phyloP scores from a whole-genome alignment of 1,140 invertebrate species.

The Solenopsis invicta region DNA sequence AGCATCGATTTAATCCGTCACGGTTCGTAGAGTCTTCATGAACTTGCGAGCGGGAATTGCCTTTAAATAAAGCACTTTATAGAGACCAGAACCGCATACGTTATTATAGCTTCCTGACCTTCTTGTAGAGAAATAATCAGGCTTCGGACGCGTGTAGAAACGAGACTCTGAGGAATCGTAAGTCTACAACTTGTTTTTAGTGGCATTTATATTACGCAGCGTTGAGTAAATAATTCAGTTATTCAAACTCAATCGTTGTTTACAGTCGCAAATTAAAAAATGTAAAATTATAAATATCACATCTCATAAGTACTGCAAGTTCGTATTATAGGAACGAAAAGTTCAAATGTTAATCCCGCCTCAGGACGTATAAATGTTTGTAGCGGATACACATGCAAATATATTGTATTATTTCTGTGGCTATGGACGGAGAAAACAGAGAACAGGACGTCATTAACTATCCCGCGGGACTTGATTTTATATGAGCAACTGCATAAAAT shows the following conservation, averaged over 20 bases:
- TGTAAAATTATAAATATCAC: slow-evolving; percentile 27
- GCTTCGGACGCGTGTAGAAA: background rate
- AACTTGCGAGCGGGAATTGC: background rate
- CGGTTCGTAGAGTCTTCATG: background rate
- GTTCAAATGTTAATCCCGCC: background rate
- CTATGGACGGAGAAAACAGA: slow-evolving; percentile 18
- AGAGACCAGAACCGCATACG: background rate
- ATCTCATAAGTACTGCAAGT: background rate
- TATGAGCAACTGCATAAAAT: slow-evolving; percentile 39
- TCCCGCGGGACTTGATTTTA: slow-evolving; percentile 46
- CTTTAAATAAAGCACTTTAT: slow-evolving; percentile 52
- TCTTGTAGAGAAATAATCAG: background rate
- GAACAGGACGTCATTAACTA: slow-evolving; percentile 53
- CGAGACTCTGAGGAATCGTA: background rate
- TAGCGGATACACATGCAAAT: background rate
- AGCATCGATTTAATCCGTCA: background rate
- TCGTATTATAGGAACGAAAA: background rate
- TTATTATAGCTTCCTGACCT: slow-evolving; percentile 5
- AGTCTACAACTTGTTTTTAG: background rate
- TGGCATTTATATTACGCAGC: background rate
- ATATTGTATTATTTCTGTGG: slow-evolving; percentile 41
- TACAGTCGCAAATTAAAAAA: background rate
- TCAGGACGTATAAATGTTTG: slow-evolving; percentile 9
- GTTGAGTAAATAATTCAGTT: background rate
- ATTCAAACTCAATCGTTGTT: background rate